Evolutionary conservation across 2,113 vertebrate genomes (phyloP), one percentile per base, ranked within the genome.

Genomic region (Anas platyrhynchos): DNA sequence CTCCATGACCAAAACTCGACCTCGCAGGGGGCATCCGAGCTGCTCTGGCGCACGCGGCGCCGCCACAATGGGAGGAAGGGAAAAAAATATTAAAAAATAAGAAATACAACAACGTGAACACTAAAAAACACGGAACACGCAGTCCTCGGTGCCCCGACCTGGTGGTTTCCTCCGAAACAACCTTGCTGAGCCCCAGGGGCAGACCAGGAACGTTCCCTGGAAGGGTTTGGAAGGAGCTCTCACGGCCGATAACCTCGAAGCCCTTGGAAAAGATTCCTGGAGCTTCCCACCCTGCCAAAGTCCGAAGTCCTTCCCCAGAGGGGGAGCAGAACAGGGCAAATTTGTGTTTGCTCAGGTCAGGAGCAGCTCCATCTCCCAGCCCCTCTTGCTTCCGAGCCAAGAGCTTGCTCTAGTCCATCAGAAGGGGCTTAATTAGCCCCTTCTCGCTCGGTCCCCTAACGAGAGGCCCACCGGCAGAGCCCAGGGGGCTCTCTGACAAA

Each of bases 401-500:
- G 13, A 29, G 22, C 61, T 44, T 36, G 78, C 61, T 73, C 75
- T 9, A 36, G 74, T 67, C 58, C 86, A 76, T 65, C 83, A 88
- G 86, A 61, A 69, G 65, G 32, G 54, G 25, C 4, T 80, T 69
- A 16, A 76, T 88, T 62, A 80, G 27, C 77, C 59, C 67, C 34
- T 65, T 46, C 75, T 65, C 58, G 66, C 77, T n/a, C 76, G 22
- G 0, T 13, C 91, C 41, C 86, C 67, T 72, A 59, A 75, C 1
- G 29, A 93, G 86, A 79, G 31, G 71, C 75, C 41, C 72, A 83
- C 77, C 66, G 59, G 34, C 65, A 61, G 79, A 80, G 83, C 91
- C 55, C 72, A 46, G 27, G 67, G 91, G 56, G 56, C 13, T 3
- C 41, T 63, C 13, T 13, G 22, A 56, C n/a, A 58, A 44, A 92